Evolutionary conservation across 2,888 invertebrate genomes (phyloP).

Genomic region (Philhelius pedissequus): DNA sequence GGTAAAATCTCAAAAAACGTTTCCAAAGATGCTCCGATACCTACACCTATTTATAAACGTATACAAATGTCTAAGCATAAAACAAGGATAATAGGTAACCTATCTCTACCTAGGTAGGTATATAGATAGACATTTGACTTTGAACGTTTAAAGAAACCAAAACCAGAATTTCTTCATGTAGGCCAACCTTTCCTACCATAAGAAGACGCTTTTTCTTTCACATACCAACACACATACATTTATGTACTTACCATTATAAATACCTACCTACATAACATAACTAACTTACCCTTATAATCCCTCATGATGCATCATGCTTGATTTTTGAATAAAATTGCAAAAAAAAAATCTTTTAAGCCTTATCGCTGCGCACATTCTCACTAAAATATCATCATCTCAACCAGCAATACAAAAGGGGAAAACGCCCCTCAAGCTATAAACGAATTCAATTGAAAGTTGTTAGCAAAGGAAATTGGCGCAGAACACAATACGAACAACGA

Average conservation of each 20-base stretch:
- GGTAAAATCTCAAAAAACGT: too few relatives aligned
- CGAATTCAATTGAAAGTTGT: constrained; percentile 64
- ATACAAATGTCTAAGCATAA: too few relatives aligned
- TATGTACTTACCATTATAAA: too few relatives aligned
- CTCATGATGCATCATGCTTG: not conserved
- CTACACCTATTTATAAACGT: too few relatives aligned
- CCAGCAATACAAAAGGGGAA: constrained; percentile 24
- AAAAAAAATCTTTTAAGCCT: constrained; percentile 47
- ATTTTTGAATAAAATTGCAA: not conserved
- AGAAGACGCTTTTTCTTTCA: too few relatives aligned
- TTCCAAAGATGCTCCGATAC: too few relatives aligned
- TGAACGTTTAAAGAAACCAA: not conserved
- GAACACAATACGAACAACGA: not conserved
- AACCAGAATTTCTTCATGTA: not conserved
- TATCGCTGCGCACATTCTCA: constrained; percentile 43
- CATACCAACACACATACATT: too few relatives aligned
- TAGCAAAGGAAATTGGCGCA: constrained; percentile 53
- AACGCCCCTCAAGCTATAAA: constrained; percentile 56
- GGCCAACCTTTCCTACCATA: too few relatives aligned
- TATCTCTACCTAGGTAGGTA: too few relatives aligned
- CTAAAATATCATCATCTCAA: constrained; percentile 6
- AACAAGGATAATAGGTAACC: too few relatives aligned
- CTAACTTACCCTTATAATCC: constrained; percentile 34
- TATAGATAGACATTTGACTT: not conserved
- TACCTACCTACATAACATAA: not conserved